Percentiles rank a stretch among this genome's conserved stretches.
Conservation (phyloP, 2,888 invertebrate genomes). For the Piscicola geometra region DNA sequence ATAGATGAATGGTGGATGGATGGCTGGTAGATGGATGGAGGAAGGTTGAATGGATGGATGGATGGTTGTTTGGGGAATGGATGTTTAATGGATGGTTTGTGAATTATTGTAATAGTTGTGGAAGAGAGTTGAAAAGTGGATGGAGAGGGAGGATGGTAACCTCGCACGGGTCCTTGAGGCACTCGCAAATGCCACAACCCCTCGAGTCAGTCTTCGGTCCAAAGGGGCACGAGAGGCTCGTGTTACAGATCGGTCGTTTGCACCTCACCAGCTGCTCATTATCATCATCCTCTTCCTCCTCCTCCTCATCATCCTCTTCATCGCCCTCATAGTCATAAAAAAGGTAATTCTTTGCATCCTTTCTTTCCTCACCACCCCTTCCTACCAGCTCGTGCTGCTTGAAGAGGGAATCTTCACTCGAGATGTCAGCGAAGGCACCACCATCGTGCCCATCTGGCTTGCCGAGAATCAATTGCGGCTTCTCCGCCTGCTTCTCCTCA, state of each 20-base stretch:
- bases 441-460: too few relatives aligned
- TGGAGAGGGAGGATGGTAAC: conserved; percentile 11
- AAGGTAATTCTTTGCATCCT: background rate
- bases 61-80: too few relatives aligned
- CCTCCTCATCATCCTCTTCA: background rate
- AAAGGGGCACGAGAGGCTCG: conserved; percentile 10
- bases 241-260: conserved; percentile 32
- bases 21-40: too few relatives aligned
- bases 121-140: too few relatives aligned
- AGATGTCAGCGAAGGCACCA: too few relatives aligned
- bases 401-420: too few relatives aligned
- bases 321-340: background rate
- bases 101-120: too few relatives aligned
- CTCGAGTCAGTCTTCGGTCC: conserved; percentile 28
- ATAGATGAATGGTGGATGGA: too few relatives aligned
- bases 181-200: conserved; percentile 33
- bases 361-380: background rate
- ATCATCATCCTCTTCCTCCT: background rate
- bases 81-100: too few relatives aligned
- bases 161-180: conserved; percentile 35
- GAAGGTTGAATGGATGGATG: too few relatives aligned
- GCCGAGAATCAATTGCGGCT: too few relatives aligned
- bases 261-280: conserved; percentile 31
- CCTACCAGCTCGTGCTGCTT: background rate
- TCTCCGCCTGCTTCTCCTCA: too few relatives aligned